Base-by-base conservation (phyloP, 92 coral and sea anemone species). In the Galaxea fascicularis region DNA sequence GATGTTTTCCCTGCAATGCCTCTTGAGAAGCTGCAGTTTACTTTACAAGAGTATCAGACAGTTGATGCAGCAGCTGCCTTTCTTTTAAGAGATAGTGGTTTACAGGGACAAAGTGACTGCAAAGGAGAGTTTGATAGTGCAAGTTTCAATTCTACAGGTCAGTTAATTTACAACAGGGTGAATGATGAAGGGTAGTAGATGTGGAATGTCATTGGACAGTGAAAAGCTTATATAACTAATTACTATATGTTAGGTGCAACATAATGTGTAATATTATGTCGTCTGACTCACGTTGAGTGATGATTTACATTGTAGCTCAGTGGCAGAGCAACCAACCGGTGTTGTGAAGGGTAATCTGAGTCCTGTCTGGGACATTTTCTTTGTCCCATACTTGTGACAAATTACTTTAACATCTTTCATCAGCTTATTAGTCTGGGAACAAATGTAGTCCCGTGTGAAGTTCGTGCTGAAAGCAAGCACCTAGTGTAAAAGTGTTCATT, bases 1-100 rank as follows among this genome's bases (percentile, higher is more conserved):
- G 74, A 68, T 22, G 49, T 68, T 22, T 68, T 68, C 30, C 74
- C 74, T 6, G 30, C 25, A 28, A 20, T 28, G 30, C 74, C 74
- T 28, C 30, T 68, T 20, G 9, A 28, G 49, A 68, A 68, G 74
- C 74, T 28, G 25, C 74, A 68, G 74, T 20, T 28, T 68, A 49
- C 74, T 28, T 68, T 68, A 68, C 4, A 9, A 29, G 72, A 0
- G 17, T 65, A 65, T 24, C 17, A 65, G 72, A 65, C 72, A 13
- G 72, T 24, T 65, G 51, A 68, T 68, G 74, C 25, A 68, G 30
- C 74, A 68, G 74, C 74, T 20, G 25, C 74, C 30, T 68, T 28
- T 68, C 74, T 68, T 22, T 68, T 68, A 28, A 68, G n/a, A 68
- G 74, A 68, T 64, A 24, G n/a, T 64, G 30, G 5, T 24, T 24